Evolutionary conservation across 2,888 invertebrate species (phyloP).

Genomic region (Imbricaverruca yamaguchii): DNA sequence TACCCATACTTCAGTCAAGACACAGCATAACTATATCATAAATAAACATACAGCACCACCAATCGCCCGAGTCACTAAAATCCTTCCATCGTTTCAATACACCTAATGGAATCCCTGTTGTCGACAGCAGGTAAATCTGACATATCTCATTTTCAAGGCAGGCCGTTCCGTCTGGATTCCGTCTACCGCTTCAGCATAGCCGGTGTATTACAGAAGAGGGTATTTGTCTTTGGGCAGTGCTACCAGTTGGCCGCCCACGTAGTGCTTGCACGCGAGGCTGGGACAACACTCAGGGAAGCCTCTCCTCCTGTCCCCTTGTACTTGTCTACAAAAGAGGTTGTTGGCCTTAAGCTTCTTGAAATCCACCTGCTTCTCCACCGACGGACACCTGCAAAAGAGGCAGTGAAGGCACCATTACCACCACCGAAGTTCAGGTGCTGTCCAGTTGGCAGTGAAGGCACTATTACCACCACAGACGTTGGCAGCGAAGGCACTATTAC

Average conservation of each 20-base stretch:
- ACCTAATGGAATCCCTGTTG: too few species aligned
- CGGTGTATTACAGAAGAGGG: background rate
- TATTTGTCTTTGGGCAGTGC: background rate
- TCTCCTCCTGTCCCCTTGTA: background rate
- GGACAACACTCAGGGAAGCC: background rate
- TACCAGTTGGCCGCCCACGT: background rate
- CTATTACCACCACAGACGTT: too few species aligned
- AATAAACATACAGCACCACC: too few species aligned
- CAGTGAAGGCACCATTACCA: background rate
- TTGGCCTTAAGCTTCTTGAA: background rate
- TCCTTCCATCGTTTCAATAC: too few species aligned
- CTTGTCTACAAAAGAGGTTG: background rate
- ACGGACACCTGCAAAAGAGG: background rate
- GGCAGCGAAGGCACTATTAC: too few species aligned
- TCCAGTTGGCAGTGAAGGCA: background rate
- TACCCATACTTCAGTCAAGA: too few species aligned
- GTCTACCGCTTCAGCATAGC: too few species aligned
- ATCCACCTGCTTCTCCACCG: background rate
- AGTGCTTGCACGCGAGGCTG: background rate
- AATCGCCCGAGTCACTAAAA: too few species aligned
- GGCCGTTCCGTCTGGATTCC: too few species aligned
- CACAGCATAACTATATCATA: too few species aligned
- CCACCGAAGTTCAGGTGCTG: background rate
- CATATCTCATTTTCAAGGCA: too few species aligned
- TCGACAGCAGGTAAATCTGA: too few species aligned